Evolutionary conservation across 2,113 vertebrate species (phyloP).

Genomic region (Balaeniceps rex): DNA sequence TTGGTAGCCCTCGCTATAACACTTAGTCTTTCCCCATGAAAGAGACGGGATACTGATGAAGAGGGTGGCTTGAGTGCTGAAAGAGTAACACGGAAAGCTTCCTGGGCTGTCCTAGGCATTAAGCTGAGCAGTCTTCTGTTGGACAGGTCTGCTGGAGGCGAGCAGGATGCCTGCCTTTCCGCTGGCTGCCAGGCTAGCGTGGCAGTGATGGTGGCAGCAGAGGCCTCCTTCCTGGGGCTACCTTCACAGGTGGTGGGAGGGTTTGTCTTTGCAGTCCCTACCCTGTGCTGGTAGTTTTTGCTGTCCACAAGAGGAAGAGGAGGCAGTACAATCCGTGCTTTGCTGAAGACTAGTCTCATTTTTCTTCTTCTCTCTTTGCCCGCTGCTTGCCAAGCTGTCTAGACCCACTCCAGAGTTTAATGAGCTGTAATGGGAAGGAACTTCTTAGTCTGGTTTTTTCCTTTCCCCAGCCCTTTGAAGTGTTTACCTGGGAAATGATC

Average conservation of each 20-base stretch:
- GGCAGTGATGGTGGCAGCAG: neutral
- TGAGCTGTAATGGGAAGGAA: neutral
- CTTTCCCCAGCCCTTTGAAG: neutral
- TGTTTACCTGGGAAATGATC: neutral
- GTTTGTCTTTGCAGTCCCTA: neutral
- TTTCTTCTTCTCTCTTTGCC: neutral
- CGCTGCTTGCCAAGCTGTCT: neutral
- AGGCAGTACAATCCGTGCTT: neutral
- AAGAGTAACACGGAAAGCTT: neutral
- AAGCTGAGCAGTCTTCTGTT: neutral
- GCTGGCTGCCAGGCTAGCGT: neutral
- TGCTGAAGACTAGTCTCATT: neutral
- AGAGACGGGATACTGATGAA: neutral
- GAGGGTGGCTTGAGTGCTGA: neutral
- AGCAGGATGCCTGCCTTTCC: neutral
- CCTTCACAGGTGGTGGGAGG: neutral
- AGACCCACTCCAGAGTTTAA: neutral
- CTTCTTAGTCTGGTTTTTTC: neutral
- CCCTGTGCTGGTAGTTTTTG: neutral
- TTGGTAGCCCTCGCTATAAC: neutral
- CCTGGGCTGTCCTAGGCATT: neutral
- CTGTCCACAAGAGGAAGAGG: neutral
- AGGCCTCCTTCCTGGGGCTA: neutral
- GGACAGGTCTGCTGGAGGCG: neutral
- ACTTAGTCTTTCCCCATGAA: neutral